phyloP scores from a whole-genome alignment of 92 coral and sea anemone genomes.

The Porites lobata region DNA sequence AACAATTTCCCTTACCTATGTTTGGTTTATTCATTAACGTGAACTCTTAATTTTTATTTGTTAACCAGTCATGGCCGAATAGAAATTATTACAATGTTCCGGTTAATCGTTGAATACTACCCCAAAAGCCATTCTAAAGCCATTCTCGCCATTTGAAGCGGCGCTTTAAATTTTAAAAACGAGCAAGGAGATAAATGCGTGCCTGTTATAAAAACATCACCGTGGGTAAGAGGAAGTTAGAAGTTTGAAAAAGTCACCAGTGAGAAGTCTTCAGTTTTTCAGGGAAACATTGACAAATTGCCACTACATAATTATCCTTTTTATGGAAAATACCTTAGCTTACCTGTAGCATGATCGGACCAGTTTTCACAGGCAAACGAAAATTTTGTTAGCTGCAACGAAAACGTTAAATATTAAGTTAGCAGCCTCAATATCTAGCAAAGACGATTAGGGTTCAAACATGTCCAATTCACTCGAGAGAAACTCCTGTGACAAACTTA shows the following conservation, averaged over 20 bases:
- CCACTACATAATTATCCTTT: no score
- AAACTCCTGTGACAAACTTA: neutral
- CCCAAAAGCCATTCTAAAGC: neutral
- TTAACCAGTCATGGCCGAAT: neutral
- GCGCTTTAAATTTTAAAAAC: no score
- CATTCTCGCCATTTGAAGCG: no score
- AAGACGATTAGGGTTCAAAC: neutral
- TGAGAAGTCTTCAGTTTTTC: no score
- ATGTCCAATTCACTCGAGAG: neutral
- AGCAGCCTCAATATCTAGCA: neutral
- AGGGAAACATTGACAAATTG: no score
- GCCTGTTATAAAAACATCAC: no score
- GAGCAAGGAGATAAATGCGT: no score
- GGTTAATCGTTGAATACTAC: neutral
- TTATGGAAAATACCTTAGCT: neutral
- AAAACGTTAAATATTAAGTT: neutral
- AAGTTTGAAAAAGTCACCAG: no score
- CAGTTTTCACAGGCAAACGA: neutral
- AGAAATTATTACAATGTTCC: no score
- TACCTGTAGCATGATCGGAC: neutral
- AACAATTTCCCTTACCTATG: neutral
- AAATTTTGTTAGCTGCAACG: neutral
- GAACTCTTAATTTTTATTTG: neutral
- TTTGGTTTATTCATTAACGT: neutral
- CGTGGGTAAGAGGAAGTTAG: no score